Evolutionary conservation across 1,140 invertebrate species (phyloP), one percentile per base, ranked within the genome.

Genomic region (Harlomillsia oculata): DNA sequence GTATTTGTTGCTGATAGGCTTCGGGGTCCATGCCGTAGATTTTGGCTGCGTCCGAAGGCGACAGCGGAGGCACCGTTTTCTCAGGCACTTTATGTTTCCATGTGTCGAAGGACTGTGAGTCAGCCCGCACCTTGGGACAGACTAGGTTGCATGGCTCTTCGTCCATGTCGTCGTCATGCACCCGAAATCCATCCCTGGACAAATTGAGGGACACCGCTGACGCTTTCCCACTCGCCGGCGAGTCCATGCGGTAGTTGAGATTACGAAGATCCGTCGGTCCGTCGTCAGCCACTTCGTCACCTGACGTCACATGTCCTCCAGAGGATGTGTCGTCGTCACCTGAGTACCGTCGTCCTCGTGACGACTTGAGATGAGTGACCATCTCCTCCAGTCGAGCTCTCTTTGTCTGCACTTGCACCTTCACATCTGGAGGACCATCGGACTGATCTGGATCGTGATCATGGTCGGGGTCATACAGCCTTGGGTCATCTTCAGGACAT

Each of bases 371-470:
- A 29, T 66, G 59, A 20, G 60, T 65, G 3, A 67, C 64, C 58
- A 66, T 64, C 49, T 59, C 59, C 26, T 67, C 66, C 8, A 67
- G 62, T 3, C 66, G 40, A 6, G 63, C 64, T 16, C 64, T 26
- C 44, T 67, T 67, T 5, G 56, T 55, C 30, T 54, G 58, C 14
- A 65, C 60, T 53, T 60, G 36, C n/a, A 36, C 44, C 18, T 41
- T 48, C 48, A 23, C 18, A 23, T 46, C 44, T 9, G 25, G 51
- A 25, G 18, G 21, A 32, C 9, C 34, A 21, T 37, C 18, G 29
- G 5, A 40, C 26, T n/a, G 55, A 41, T n/a, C n/a, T n/a, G n/a
- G n/a, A n/a, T n/a, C n/a, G n/a, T n/a, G n/a, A n/a, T n/a, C n/a
- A n/a, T n/a, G n/a, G 45, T 16, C 2, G 28, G 8, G 11, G 30